phyloP scores from a whole-genome alignment of 2,888 invertebrate genomes.

The Oscheius sp. region DNA sequence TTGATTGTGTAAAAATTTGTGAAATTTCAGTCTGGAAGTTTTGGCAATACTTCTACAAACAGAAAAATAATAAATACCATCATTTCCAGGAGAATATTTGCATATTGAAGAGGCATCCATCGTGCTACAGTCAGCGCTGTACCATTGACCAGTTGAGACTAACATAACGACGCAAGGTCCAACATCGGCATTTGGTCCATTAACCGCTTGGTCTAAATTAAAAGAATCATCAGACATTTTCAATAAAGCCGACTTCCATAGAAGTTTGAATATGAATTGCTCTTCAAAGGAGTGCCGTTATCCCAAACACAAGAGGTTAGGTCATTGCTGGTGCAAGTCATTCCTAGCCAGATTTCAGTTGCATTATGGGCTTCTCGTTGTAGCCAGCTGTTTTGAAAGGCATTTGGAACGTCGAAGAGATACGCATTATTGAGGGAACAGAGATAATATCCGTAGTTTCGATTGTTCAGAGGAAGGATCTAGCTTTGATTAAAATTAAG shows the following conservation, averaged over 20 bases:
- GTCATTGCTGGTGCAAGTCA: background rate
- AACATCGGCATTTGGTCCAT: background rate
- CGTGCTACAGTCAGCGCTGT: conserved; percentile 26
- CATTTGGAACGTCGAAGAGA: background rate
- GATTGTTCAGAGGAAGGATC: background rate
- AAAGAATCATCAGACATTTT: too few species aligned
- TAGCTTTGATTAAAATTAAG: background rate
- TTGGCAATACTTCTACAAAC: too few species aligned
- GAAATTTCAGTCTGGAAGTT: too few species aligned
- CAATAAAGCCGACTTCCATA: too few species aligned
- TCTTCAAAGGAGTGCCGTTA: background rate
- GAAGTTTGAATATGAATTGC: conserved; percentile 1
- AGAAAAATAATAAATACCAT: background rate
- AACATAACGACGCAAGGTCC: background rate
- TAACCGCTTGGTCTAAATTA: too few species aligned
- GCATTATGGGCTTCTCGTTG: background rate
- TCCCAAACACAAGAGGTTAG: conserved; percentile 1
- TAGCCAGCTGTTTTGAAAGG: background rate
- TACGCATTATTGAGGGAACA: background rate
- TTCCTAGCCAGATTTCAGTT: background rate
- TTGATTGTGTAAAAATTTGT: too few species aligned
- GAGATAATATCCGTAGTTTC: background rate
- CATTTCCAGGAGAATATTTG: background rate
- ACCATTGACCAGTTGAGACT: conserved; percentile 1
- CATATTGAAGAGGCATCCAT: background rate